These are phyloP conservation scores for Microcebus lehilahytsara DNA, from an alignment of 2,113 vertebrate genomes.

Conservation along the genomic window DNA sequence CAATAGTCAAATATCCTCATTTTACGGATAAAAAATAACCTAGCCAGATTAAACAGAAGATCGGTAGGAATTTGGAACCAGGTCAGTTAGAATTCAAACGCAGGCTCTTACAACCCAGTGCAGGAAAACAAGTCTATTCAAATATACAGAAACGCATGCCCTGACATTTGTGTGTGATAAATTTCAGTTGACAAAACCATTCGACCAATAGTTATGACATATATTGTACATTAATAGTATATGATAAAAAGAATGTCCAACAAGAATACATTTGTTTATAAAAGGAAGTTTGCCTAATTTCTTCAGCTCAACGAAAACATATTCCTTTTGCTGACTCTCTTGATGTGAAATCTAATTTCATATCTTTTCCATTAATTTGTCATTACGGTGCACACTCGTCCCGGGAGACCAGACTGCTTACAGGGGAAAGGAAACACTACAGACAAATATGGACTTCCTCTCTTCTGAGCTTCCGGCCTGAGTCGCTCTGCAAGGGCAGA, in stretches of 20 bases:
- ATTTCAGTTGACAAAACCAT: neutral
- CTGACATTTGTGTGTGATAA: neutral
- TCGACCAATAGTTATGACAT: neutral
- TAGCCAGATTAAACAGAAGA: neutral
- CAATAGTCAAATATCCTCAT: neutral
- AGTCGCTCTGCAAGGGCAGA: slow-evolving; percentile 60
- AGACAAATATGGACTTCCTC: slow-evolving; percentile 77
- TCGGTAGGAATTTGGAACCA: neutral
- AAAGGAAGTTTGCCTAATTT: slow-evolving; percentile 54
- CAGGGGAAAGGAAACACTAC: slow-evolving; percentile 33
- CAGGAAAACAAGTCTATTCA: neutral
- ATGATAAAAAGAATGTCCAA: neutral
- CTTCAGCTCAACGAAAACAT: slow-evolving; percentile 60
- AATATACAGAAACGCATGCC: neutral
- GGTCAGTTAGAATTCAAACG: neutral
- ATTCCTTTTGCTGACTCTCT: slow-evolving; percentile 60
- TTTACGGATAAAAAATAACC: neutral
- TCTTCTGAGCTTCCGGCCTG: slow-evolving; percentile 66
- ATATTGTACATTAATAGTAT: neutral
- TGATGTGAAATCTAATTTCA: slow-evolving; percentile 63
- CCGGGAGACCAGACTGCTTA: slow-evolving; percentile 34
- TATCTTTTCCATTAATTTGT: slow-evolving; percentile 71
- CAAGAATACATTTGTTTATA: neutral
- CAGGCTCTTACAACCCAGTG: neutral
- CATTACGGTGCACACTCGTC: slow-evolving; percentile 19